A percentile compares a stretch with the other conserved stretches of the same genome.
Conservation (phyloP, 2,888 invertebrate genomes). For the Phorcus lineatus region DNA sequence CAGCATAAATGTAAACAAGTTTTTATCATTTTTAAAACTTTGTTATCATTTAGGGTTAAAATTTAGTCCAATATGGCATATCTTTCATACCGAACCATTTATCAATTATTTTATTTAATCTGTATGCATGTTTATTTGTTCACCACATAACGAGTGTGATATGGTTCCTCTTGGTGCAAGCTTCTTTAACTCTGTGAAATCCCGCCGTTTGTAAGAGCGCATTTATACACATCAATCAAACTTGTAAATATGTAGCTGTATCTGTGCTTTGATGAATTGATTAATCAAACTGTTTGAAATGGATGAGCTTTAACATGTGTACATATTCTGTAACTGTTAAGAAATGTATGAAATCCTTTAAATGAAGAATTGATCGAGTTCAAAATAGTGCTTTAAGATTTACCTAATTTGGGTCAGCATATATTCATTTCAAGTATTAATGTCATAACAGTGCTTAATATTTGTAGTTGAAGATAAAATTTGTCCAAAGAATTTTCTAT, state of each 20-base stretch:
- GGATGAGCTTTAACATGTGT: not conserved
- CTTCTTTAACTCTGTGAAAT: not conserved
- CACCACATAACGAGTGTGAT: slow-evolving; percentile 8
- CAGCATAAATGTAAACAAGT: no score
- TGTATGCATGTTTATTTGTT: slow-evolving; percentile 17
- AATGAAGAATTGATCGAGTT: not conserved
- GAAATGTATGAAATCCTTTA: slow-evolving; percentile 2
- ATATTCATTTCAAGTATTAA: no score
- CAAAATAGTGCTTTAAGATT: no score
- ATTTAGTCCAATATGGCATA: not conserved
- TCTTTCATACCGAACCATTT: not conserved
- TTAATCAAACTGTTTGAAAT: not conserved
- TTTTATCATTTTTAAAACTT: no score
- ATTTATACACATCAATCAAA: not conserved
- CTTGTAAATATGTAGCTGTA: not conserved
- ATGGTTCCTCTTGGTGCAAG: slow-evolving; percentile 16
- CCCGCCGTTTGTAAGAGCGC: not conserved
- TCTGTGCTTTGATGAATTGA: not conserved
- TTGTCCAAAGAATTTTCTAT: no score
- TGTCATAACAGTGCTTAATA: no score
- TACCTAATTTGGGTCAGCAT: no score
- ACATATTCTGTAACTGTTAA: not conserved
- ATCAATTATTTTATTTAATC: not conserved
- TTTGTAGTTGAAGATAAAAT: no score
- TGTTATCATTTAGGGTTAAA: no score